Base-by-base conservation (phyloP, 1,140 invertebrate species). In the Drosophila insularis region DNA sequence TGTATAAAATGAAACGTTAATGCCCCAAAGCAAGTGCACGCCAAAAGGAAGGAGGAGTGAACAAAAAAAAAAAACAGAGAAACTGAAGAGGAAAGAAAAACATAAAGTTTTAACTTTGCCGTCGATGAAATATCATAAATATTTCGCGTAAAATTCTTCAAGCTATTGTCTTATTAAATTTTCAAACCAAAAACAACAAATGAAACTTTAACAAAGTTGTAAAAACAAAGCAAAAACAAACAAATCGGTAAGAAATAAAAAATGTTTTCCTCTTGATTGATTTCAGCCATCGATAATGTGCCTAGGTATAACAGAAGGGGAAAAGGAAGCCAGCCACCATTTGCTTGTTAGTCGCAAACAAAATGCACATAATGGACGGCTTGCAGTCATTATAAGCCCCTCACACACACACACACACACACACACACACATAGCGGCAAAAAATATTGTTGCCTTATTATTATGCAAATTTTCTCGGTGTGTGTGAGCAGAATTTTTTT, bases 381-480 rank as follows among this genome's bases (percentile, higher is more conserved):
- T 58, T 68, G 65, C 68, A 72, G 66, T 53, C 56, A 56, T 56
- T 64, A 60, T 46, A 68, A 73, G 59, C 72, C 67, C 46, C 46
- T 14, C 43, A 2, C 10, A 13, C 8, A 2, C 10, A 3, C 8
- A 37, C 10, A 37, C 3, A 37, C 10, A 37, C 10, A 13, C 10
- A 37, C 3, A n/a, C 10, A 37, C 10, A 37, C 1, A 37, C 10
- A 4, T 4, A 37, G 3, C 10, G 32, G 27, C 10, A 35, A 35
- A 60, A 60, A 65, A 65, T 78, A 59, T 69, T 74, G 73, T 66
- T 69, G 74, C 60, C 82, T 87, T 87, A 87, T 89, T 89, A 89
- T 80, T 89, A 89, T 89, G 84, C 84, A 89, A 89, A 89, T 82
- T 79, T 72, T 81, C 71, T 68, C 39, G 23, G 17, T 50, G n/a